Base-by-base conservation (phyloP, 2,113 vertebrate species). In the Hemicordylus capensis region DNA sequence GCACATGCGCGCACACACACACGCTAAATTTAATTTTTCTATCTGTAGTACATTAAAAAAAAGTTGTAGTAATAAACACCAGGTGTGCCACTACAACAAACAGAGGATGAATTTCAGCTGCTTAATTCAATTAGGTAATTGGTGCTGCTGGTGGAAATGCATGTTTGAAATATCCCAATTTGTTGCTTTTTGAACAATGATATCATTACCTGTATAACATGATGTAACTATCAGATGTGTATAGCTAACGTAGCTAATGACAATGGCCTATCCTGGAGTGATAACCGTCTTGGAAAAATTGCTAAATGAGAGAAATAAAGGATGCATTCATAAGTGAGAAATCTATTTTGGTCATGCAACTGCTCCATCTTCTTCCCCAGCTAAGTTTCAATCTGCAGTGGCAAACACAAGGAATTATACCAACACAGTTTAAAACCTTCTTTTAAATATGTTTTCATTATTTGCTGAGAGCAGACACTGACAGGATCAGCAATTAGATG, bases 1-100 rank as follows among this genome's bases (percentile, higher is more conserved):
- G n/a, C 34, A 42, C 37, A 70, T 6, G 2, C 67, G 22, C 1
- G 56, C n/a, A n/a, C n/a, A n/a, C n/a, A n/a, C n/a, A 46, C 19
- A 24, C 61, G 42, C 10, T 54, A 56, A 37, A 26, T 63, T 89
- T 72, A 66, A 67, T 88, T 87, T 81, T 70, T 48, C 46, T 88
- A 67, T 39, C 8, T 87, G 82, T 2, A 6, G 9, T 51, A 39
- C 24, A 10, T 74, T n/a, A 73, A 82, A 89, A 87, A 73, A 61
- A 31, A 74, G 51, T 51, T 74, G 76, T 2, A 51, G 19, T 1
- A 75, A 64, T 15, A 89, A 72, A 83, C 1, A 28, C 19, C 37
- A 84, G 54, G 34, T 86, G 44, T 39, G n/a, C 48, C 64, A 39
- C 3, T 44, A 80, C 66, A n/a, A 64, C 20, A 67, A 42, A 85